These are phyloP conservation scores for Halichondria panicea DNA, from an alignment of 37 sponge, comb jelly and placozoan species.

Conservation along the genomic window DNA sequence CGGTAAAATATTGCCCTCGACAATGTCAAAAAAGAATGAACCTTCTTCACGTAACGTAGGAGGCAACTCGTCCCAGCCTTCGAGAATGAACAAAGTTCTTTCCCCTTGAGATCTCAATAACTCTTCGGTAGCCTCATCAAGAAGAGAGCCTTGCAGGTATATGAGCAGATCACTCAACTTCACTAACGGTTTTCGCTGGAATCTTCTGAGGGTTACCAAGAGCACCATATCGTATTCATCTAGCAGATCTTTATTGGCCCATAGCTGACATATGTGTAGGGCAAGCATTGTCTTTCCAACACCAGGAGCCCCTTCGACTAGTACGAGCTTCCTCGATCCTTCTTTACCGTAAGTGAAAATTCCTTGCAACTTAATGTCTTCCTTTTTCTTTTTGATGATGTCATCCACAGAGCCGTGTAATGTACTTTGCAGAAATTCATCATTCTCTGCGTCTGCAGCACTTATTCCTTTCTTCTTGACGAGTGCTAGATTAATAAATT, in stretches of 20 bases:
- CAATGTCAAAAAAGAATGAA: slow-evolving; percentile 24
- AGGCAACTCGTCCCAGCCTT: slow-evolving; percentile 49
- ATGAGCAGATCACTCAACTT: slow-evolving; percentile 3
- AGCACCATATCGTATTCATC: slow-evolving; percentile 21
- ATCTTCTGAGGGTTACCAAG: slow-evolving; percentile 10
- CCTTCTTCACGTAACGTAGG: background rate
- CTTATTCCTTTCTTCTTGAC: slow-evolving; percentile 15
- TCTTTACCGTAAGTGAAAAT: slow-evolving; percentile 9
- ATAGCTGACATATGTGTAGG: slow-evolving; percentile 13
- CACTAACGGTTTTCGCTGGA: background rate
- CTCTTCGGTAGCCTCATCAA: background rate
- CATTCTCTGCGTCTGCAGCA: slow-evolving; percentile 5
- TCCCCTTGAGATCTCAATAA: background rate
- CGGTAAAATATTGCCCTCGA: slow-evolving; percentile 11
- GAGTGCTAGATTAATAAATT: slow-evolving; percentile 35
- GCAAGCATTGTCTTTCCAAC: slow-evolving; percentile 45
- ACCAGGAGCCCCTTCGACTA: slow-evolving; percentile 47
- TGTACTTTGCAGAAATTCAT: slow-evolving; percentile 14
- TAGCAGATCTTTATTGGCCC: slow-evolving; percentile 9
- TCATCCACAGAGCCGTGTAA: slow-evolving; percentile 30
- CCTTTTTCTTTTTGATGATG: slow-evolving; percentile 23
- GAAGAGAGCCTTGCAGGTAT: background rate
- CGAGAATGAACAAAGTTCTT: slow-evolving; percentile 15
- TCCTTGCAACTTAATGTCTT: background rate
- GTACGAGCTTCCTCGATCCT: slow-evolving; percentile 20